Evolutionary conservation across 2,797 vertebrate species (phyloP), one percentile per base, ranked within the genome.

Genomic region (Potorous gilbertii): DNA sequence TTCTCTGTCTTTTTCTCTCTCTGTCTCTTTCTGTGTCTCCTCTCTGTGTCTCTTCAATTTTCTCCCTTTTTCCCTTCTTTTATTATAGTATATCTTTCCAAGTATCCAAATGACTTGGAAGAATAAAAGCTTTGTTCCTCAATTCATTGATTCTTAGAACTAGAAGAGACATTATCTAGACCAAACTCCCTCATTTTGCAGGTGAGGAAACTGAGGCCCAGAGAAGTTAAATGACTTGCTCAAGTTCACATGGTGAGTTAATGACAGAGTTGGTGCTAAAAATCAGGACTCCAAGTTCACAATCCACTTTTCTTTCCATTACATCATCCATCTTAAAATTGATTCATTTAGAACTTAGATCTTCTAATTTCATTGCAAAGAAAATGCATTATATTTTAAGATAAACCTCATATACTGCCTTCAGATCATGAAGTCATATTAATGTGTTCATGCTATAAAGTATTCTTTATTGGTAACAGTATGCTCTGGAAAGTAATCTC

Each of bases 341-440:
- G 54, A 55, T 54, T 91, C 50, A 28, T 89, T 18, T 90, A 95
- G 66, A 96, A 94, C 31, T 55, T 81, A 55, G 91, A 62, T 81
- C 90, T 59, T 27, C 21, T 87, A 50, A 87, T 87, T 87, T 87
- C 74, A 87, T 87, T 50, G 40, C 50, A 87, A 50, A 74, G 66
- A 46, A 50, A 50, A 87, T 87, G 8, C 74, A 87, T 87, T 87
- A 87, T 87, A 27, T 50, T 87, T 87, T 87, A 87, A 87, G 74
- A 87, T 87, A 27, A 87, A 87, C 4, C 50, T 27, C 40, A 87
- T 50, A 27, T 50, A 50, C 40, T 87, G 10, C 40, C 74, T 87
- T 90, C 50, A 89, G 40, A 95, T 96, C 74, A 57, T 93, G 90
- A 52, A 94, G 40, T 9, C 95, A 91, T 96, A 95, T 92, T 91